A percentile compares a stretch with the other conserved stretches of the same genome.
These are phyloP conservation scores for Monarcha castaneiventris DNA, from an alignment of 2,113 vertebrate genomes.

Conservation along the genomic window DNA sequence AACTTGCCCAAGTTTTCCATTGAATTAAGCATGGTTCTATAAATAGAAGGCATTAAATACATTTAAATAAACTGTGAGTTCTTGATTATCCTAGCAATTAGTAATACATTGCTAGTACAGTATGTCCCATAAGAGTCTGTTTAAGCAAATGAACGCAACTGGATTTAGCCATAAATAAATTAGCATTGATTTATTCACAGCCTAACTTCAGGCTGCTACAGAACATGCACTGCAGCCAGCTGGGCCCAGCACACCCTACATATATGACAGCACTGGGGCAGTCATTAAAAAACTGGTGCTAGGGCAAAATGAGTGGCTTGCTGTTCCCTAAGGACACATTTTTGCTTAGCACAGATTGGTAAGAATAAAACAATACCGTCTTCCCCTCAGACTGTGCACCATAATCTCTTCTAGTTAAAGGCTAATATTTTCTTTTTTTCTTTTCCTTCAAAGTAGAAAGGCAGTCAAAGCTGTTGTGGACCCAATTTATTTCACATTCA, in stretches of 20 bases:
- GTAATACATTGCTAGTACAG: neutral
- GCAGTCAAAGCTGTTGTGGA: neutral
- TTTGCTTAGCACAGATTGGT: neutral
- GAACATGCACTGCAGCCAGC: neutral
- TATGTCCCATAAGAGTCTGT: neutral
- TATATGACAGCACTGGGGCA: neutral
- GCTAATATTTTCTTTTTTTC: neutral
- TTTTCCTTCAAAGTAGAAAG: neutral
- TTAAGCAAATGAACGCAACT: conserved; percentile 1
- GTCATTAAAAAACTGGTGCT: neutral
- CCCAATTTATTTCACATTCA: neutral
- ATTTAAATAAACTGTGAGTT: conserved; percentile 24
- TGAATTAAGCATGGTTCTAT: neutral
- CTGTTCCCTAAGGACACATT: neutral
- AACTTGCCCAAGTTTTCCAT: neutral
- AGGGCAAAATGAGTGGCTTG: neutral
- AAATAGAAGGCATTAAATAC: conserved; percentile 1
- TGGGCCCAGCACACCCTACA: neutral
- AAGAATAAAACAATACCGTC: neutral
- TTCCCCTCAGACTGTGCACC: neutral
- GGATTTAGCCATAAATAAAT: conserved; percentile 35
- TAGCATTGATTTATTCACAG: neutral
- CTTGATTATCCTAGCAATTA: conserved; percentile 18
- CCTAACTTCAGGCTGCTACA: neutral
- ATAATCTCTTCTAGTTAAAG: neutral